Evolutionary conservation across 2,797 vertebrate genomes (phyloP).

Genomic region (Hirundo rustica): DNA sequence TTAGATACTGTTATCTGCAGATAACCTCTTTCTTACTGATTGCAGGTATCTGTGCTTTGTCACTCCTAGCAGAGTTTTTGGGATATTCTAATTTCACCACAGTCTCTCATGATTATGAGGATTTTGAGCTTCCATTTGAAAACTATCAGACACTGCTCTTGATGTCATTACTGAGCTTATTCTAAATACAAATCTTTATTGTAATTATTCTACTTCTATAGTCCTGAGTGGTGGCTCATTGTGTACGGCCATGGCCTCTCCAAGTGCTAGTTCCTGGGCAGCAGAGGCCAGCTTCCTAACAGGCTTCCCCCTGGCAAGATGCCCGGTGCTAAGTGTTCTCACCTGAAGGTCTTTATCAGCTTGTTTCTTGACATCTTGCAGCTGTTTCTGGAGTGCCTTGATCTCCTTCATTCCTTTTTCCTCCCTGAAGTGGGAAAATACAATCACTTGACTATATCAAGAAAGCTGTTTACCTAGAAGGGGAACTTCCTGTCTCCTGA

Average conservation of each 20-base stretch:
- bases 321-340: conserved; percentile 30
- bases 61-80: background rate
- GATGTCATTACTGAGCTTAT: background rate
- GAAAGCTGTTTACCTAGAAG: background rate
- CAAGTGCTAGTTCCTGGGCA: background rate
- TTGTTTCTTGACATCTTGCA: conserved; percentile 77
- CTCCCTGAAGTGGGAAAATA: conserved; percentile 70
- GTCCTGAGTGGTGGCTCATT: background rate
- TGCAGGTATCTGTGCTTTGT: background rate
- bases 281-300: background rate
- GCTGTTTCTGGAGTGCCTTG: conserved; percentile 74
- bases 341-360: conserved; percentile 79
- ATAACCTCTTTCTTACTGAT: background rate
- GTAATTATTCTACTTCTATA: background rate
- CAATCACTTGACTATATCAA: background rate
- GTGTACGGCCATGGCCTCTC: background rate
- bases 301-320: background rate
- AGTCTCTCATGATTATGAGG: background rate
- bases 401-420: conserved; percentile 74
- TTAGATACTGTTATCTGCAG: background rate
- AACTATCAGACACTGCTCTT: background rate
- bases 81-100: background rate
- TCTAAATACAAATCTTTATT: background rate
- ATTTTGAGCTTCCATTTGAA: background rate
- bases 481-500: background rate